phyloP scores from a whole-genome alignment of 2,888 invertebrate species.

The Xestia ashworthii region DNA sequence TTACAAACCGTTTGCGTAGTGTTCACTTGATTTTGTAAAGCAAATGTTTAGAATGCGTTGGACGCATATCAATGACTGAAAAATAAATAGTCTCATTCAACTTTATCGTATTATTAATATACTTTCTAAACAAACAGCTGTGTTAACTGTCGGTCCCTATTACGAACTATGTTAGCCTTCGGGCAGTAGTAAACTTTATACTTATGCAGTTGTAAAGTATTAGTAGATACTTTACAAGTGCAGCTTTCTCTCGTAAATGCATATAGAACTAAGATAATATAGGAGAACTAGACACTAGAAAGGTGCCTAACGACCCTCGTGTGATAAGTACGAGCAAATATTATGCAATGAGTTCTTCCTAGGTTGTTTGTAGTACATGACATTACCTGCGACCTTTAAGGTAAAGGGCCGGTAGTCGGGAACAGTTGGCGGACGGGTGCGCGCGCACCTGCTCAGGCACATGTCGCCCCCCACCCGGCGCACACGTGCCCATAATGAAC shows the following conservation, averaged over 20 bases:
- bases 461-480: conserved; percentile 64
- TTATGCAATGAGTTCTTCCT: conserved; percentile 24
- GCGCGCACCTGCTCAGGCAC: conserved; percentile 70
- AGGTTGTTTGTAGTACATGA: conserved; percentile 17
- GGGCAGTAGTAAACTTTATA: conserved; percentile 44
- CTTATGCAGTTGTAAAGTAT: conserved; percentile 45
- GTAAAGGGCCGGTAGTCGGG: conserved; percentile 59
- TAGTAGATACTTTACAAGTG: conserved; percentile 42
- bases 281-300: conserved; percentile 16
- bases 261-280: conserved; percentile 17
- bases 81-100: conserved; percentile 54
- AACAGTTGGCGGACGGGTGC: conserved; percentile 70
- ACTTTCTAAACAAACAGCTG: conserved; percentile 52
- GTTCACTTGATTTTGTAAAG: conserved; percentile 45
- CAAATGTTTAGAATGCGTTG: conserved; percentile 53
- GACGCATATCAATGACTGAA: conserved; percentile 51
- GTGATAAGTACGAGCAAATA: conserved; percentile 16
- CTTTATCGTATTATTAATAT: conserved; percentile 48
- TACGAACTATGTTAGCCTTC: conserved; percentile 45
- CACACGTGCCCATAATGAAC: conserved; percentile 61
- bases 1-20: conserved; percentile 43
- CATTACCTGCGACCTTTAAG: conserved; percentile 56
- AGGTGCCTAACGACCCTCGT: not conserved
- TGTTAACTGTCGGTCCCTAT: conserved; percentile 51
- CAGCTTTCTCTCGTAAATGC: conserved; percentile 44